Conservation (phyloP, 2,113 vertebrate species). For the Tricholaema leucomelas region DNA sequence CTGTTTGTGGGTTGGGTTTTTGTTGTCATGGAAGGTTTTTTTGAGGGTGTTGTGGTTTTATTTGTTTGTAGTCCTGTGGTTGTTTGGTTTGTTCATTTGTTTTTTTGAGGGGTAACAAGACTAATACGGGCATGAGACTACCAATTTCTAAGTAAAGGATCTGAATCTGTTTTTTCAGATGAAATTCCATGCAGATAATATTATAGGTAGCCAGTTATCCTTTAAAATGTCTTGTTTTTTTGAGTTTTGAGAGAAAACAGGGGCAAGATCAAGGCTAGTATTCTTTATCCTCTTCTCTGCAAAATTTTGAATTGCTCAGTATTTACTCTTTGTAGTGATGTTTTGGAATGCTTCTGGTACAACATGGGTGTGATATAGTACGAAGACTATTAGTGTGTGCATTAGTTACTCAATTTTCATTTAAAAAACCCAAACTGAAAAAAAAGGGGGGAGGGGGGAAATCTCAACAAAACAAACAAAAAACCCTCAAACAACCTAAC, state of each 20-base stretch:
- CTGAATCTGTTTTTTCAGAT: neutral
- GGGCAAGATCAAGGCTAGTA: neutral
- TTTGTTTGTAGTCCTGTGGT: no score
- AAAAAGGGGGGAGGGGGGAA: neutral
- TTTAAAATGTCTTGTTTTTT: neutral
- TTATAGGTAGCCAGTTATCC: neutral
- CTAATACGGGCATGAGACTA: neutral
- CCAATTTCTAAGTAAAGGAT: neutral
- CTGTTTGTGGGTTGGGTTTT: neutral
- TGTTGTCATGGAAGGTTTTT: neutral
- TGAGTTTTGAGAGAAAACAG: neutral
- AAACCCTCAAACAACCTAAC: no score
- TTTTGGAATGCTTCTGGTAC: constrained; percentile 17
- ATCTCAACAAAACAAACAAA: no score
- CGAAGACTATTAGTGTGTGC: constrained; percentile 11
- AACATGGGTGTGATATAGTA: neutral
- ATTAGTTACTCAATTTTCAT: constrained; percentile 42
- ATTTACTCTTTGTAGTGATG: constrained; percentile 2
- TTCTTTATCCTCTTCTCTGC: neutral
- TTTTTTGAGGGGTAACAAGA: neutral
- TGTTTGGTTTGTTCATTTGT: neutral
- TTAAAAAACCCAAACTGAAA: neutral
- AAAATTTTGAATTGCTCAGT: neutral
- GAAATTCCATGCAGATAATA: neutral
- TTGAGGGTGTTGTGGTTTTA: neutral